These are phyloP conservation scores for Chirona hameri DNA, from an alignment of 2,888 invertebrate species.

Conservation along the genomic window DNA sequence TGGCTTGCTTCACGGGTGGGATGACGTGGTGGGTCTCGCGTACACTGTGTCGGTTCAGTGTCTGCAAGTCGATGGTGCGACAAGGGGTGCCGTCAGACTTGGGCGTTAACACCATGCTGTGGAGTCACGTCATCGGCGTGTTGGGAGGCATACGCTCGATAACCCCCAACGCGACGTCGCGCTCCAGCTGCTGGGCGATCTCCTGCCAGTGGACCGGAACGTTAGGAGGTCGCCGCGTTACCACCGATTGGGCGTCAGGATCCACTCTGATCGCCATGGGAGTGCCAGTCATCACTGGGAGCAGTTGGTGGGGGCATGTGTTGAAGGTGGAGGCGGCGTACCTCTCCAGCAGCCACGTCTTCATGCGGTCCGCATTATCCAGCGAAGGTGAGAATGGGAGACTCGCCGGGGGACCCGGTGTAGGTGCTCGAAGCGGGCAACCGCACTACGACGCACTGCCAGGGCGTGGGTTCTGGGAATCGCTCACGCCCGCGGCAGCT, in stretches of 20 bases:
- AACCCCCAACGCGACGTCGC: constrained; percentile 23
- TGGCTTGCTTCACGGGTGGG: not conserved
- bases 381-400: not conserved
- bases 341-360: not conserved
- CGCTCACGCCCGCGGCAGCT: not conserved
- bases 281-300: not conserved
- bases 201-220: constrained; percentile 25
- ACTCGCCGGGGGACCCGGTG: not conserved
- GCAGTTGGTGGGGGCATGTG: not conserved
- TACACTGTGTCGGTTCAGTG: constrained; percentile 12
- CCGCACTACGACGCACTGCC: not conserved
- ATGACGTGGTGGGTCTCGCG: constrained; percentile 30
- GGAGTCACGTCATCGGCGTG: not conserved
- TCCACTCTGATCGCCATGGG: constrained; percentile 23
- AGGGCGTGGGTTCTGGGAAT: no score
- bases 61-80: constrained; percentile 23
- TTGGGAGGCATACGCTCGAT: constrained; percentile 26
- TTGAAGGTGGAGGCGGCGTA: constrained; percentile 27
- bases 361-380: not conserved
- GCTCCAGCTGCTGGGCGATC: not conserved
- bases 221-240: not conserved
- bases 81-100: constrained; percentile 5
- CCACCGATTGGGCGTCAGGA: not conserved
- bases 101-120: constrained; percentile 10
- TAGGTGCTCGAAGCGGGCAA: not conserved